Conservation (phyloP, 1,140 invertebrate genomes). For the Aricia agestis region DNA sequence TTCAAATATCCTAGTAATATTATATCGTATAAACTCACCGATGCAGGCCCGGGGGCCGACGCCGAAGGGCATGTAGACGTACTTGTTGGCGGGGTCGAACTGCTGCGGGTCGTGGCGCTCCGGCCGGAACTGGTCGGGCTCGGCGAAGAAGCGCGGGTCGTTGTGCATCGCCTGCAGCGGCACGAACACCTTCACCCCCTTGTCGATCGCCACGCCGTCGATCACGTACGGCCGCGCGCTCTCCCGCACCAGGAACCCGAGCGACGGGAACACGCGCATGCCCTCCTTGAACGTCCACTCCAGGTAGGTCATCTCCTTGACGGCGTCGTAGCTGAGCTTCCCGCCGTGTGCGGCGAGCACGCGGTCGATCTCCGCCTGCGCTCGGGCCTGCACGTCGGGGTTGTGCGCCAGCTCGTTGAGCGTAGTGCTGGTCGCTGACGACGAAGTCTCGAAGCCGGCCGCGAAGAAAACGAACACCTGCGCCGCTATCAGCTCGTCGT, state of each 20-base stretch:
- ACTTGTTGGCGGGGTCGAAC: conserved; percentile 51
- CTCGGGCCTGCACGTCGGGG: conserved; percentile 76
- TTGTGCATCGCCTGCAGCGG: conserved; percentile 73
- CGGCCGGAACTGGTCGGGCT: conserved; percentile 76
- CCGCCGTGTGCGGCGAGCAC: conserved; percentile 58
- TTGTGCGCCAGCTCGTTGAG: conserved; percentile 77
- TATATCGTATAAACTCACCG: too few relatives aligned
- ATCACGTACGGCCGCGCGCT: conserved; percentile 68
- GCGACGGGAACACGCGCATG: conserved; percentile 70
- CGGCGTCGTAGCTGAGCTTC: conserved; percentile 61
- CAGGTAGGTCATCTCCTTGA: conserved; percentile 70
- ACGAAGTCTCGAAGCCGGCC: conserved; percentile 79
- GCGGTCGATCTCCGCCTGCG: conserved; percentile 77
- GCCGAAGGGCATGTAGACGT: conserved; percentile 54
- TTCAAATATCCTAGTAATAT: too few relatives aligned
- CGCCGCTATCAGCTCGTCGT: conserved; percentile 56
- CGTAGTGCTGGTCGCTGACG: conserved; percentile 74
- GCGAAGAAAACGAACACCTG: conserved; percentile 78
- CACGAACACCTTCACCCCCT: conserved; percentile 52
- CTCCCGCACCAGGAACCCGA: conserved; percentile 54
- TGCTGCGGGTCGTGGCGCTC: conserved; percentile 73
- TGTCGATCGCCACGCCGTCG: conserved; percentile 57
- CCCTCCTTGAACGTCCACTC: conserved; percentile 71
- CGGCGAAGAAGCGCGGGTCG: conserved; percentile 73
- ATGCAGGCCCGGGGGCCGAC: conserved; percentile 48